Evolutionary conservation across 2,113 vertebrate species (phyloP), one percentile per base, ranked within the genome.

Genomic region (Bombycilla garrulus): DNA sequence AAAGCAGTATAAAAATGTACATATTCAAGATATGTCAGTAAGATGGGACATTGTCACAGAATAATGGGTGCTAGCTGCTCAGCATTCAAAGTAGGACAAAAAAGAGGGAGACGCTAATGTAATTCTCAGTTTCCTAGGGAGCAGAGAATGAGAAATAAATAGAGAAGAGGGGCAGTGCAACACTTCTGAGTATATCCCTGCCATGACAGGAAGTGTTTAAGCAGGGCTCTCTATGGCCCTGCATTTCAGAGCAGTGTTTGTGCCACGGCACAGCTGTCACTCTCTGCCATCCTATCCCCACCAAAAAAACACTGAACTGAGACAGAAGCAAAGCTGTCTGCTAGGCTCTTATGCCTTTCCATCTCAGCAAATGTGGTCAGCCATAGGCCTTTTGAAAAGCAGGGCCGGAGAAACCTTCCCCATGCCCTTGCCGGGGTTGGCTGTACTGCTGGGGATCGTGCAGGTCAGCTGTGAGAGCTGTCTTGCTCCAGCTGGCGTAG

Each of bases 1-100:
- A 95, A 94, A 93, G 79, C 92, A 15, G 79, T 92, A 93, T 93
- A 90, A 96, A 94, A 96, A 95, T 83, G 91, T 94, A 94, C 96
- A 95, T 95, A 95, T 96, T 95, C 86, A 96, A 95, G 94, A 88
- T 31, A 16, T 71, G 87, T 95, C 95, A 95, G 91, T 87, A 64
- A 93, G 93, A 94, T 87, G 90, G 93, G 93, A 96, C 90, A 93
- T 76, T 94, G 94, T 94, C 93, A 90, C 64, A 81, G 82, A 77
- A 95, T 96, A 97, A 93, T 80, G 92, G 93, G 81, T 96, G 91
- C 57, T 66, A 93, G 88, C 92, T 92, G 65, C 61, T 92, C 1
- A 3, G 62, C 71, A 71, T 92, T 96, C 66, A 54, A 95, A 95
- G 88, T 88, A 81, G 77, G 82, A 91, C 78, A 92, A 69, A 91